These are phyloP conservation scores for Drymodes brunneopygia DNA, from an alignment of 2,113 vertebrate genomes.

Conservation along the genomic window DNA sequence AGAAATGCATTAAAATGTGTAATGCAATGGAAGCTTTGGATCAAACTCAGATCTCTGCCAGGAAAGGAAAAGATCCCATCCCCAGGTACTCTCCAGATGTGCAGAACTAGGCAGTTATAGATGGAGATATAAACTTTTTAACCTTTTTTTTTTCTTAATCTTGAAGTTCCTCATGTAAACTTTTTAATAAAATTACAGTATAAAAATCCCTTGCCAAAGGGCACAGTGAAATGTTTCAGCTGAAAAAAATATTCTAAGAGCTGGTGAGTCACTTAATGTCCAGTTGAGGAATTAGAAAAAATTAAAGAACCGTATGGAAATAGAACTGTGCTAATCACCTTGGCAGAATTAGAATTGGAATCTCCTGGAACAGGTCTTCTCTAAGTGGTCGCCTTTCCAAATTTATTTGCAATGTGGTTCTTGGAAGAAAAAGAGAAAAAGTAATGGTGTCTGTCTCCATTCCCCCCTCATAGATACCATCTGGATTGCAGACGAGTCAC, in stretches of 20 bases:
- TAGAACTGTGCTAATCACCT: background rate
- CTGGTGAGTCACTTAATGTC: background rate
- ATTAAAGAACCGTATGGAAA: background rate
- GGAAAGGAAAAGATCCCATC: background rate
- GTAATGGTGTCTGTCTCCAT: background rate
- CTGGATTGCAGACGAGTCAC: background rate
- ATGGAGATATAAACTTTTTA: background rate
- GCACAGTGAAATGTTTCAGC: background rate
- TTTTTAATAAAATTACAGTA: background rate
- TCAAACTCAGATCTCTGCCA: conserved; percentile 8
- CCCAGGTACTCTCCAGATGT: background rate
- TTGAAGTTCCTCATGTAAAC: background rate
- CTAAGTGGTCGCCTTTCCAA: background rate
- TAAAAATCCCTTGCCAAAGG: conserved; percentile 16
- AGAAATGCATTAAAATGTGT: conserved; percentile 13
- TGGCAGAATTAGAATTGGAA: background rate
- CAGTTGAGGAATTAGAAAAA: background rate
- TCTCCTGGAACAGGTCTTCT: background rate
- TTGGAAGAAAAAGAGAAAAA: background rate
- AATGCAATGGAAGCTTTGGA: conserved; percentile 4
- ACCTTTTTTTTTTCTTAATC: background rate
- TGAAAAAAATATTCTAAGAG: background rate
- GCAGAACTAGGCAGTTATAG: background rate
- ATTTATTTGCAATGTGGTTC: background rate
- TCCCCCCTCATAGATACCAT: background rate